phyloP scores from a whole-genome alignment of 1,140 invertebrate genomes.

The Ceratitis capitata region DNA sequence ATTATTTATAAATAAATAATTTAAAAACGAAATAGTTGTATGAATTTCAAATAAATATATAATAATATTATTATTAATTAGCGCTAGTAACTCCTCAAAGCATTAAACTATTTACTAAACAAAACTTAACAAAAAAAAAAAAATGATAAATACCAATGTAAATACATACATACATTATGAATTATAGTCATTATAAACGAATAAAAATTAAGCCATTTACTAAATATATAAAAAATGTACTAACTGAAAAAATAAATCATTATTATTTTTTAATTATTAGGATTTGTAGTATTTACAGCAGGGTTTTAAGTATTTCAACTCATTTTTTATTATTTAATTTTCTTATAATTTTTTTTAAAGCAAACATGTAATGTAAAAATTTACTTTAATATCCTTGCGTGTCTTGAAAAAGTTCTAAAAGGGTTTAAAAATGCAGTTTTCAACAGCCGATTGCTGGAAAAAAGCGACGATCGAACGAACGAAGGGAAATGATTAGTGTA shows the following conservation, averaged over 20 bases:
- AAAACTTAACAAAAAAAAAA: neutral
- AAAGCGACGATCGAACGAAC: no score
- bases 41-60: neutral
- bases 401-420: no score
- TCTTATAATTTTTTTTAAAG: neutral
- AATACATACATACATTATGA: neutral
- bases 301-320: no score
- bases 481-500: no score
- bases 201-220: no score
- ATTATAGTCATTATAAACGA: neutral
- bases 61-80: neutral
- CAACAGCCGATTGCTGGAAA: no score
- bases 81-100: no score
- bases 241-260: neutral
- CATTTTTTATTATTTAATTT: no score
- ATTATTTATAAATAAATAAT: neutral
- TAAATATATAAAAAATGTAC: neutral
- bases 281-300: no score
- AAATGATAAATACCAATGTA: neutral
- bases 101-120: neutral
- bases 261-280: no score
- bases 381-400: neutral
- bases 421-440: no score
- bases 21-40: neutral
- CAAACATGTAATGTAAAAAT: neutral